Evolutionary conservation across 2,113 vertebrate species (phyloP).

Genomic region (Chloroceryle aenea): DNA sequence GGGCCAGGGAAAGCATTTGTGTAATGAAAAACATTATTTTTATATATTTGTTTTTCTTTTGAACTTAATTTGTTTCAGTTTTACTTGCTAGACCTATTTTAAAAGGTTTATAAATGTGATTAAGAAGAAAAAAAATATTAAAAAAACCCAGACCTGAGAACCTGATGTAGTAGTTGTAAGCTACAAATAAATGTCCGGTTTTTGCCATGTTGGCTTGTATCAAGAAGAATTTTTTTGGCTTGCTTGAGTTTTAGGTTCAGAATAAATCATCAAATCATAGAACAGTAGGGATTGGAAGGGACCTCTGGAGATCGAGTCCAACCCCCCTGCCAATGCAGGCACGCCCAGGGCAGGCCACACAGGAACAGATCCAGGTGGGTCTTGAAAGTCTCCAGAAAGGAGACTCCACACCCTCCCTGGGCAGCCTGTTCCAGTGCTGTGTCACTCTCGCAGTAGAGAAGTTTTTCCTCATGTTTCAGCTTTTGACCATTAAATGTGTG

Average conservation of each 20-base stretch:
- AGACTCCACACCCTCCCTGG: too few relatives aligned
- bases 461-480: too few relatives aligned
- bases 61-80: not conserved
- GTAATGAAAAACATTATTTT: not conserved
- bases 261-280: too few relatives aligned
- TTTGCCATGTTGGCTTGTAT: not conserved
- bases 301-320: too few relatives aligned
- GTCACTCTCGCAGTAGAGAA: too few relatives aligned
- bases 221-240: not conserved
- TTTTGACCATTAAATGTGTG: too few relatives aligned
- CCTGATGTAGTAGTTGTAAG: not conserved
- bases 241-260: not conserved
- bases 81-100: not conserved
- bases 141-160: not conserved
- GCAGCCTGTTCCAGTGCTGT: too few relatives aligned
- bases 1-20: not conserved
- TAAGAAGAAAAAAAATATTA: not conserved
- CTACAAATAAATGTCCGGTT: fast-evolving
- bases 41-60: not conserved
- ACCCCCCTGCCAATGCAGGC: too few relatives aligned
- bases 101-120: not conserved
- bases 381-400: too few relatives aligned
- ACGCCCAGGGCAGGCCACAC: too few relatives aligned
- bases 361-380: too few relatives aligned
- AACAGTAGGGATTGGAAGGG: too few relatives aligned